Evolutionary conservation across 2,797 vertebrate species (phyloP).

Genomic region (Siniperca scherzeri): DNA sequence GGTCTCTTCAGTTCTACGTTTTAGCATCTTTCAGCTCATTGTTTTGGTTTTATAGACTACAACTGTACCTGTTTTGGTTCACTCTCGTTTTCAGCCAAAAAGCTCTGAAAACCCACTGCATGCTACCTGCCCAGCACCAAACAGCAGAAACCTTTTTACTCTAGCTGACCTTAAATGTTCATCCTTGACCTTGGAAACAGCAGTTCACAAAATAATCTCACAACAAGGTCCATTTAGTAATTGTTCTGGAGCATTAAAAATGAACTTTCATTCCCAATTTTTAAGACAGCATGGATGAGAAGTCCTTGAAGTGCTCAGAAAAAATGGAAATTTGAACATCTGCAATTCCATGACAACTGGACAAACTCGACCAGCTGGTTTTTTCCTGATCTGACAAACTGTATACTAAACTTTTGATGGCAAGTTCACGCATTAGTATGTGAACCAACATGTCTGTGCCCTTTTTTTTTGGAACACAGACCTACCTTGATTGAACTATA

Average conservation of each 20-base stretch:
- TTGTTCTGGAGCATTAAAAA: no score
- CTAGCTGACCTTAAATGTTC: no score
- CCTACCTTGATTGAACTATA: background rate
- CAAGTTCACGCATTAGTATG: background rate
- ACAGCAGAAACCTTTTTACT: no score
- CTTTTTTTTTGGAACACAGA: background rate
- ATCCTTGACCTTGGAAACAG: no score
- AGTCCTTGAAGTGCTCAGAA: background rate
- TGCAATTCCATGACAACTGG: background rate
- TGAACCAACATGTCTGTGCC: background rate
- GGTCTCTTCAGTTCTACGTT: no score
- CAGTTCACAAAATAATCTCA: no score
- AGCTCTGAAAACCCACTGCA: background rate
- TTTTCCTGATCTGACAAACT: background rate
- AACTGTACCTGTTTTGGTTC: background rate
- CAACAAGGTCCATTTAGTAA: no score
- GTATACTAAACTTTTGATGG: slow-evolving; percentile 3
- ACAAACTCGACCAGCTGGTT: background rate
- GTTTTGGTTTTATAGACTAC: background rate
- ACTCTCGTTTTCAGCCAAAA: background rate
- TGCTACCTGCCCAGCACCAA: background rate
- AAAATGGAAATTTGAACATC: background rate
- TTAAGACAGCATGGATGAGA: background rate
- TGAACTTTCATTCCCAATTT: no score
- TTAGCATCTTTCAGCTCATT: background rate